Evolutionary conservation across 2,113 vertebrate species (phyloP).

Genomic region (Pelusios castaneus): DNA sequence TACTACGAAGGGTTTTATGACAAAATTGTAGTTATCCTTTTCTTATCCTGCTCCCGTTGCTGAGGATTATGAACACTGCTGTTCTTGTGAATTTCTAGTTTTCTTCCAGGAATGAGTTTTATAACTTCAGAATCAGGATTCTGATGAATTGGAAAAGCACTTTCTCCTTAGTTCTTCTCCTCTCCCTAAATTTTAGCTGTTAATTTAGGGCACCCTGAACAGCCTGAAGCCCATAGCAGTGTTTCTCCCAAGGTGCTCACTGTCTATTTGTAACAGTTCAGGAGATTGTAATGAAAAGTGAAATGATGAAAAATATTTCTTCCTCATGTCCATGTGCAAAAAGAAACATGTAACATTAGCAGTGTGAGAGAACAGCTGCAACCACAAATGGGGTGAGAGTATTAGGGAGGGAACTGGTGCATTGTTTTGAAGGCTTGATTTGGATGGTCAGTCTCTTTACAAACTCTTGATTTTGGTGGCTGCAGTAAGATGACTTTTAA

Average conservation of each 20-base stretch:
- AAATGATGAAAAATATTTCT: background rate
- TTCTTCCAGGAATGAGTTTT: background rate
- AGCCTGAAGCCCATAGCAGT: background rate
- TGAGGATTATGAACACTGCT: background rate
- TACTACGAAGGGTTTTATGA: background rate
- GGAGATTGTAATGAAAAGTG: background rate
- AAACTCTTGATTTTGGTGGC: background rate
- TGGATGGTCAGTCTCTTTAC: background rate
- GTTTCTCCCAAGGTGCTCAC: background rate
- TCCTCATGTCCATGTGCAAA: background rate
- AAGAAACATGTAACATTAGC: background rate
- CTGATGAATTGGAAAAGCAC: background rate
- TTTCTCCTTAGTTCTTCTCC: background rate
- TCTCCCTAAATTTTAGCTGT: background rate
- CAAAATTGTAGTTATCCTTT: background rate
- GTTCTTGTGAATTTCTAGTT: background rate
- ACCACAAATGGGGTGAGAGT: background rate
- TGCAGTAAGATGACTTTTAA: background rate
- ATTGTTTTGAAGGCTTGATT: background rate
- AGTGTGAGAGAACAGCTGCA: background rate
- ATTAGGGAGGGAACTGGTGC: background rate
- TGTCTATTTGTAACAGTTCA: background rate
- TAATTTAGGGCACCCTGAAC: background rate
- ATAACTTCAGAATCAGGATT: rapidly evolving
- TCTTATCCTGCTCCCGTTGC: rapidly evolving